Conservation (phyloP, 37 sponge, comb jelly and placozoan species). For the Spongilla lacustris region DNA sequence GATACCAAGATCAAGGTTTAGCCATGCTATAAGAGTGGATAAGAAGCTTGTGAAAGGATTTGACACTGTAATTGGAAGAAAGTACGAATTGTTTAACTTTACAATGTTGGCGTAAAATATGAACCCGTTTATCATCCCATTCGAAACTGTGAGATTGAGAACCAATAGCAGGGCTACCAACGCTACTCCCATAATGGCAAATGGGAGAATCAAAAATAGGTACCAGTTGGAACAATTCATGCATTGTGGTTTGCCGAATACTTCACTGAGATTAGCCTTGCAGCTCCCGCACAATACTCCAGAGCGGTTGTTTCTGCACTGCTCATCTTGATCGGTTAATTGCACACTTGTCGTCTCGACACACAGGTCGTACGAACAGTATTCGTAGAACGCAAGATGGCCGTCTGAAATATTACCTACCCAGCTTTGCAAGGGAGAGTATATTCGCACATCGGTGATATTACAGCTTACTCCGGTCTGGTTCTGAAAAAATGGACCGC, state of each 20-base stretch:
- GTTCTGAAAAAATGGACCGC: neutral
- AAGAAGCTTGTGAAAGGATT: neutral
- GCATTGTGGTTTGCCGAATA: constrained; percentile 3
- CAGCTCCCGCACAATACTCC: constrained; percentile 4
- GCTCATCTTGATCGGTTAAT: neutral
- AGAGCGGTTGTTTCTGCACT: neutral
- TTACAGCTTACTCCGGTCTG: neutral
- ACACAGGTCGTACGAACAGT: neutral
- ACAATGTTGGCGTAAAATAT: constrained; percentile 8
- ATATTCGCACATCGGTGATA: neutral
- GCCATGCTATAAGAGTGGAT: neutral
- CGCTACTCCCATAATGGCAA: neutral
- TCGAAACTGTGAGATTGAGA: constrained; percentile 10
- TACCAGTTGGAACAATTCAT: neutral
- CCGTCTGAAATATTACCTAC: neutral
- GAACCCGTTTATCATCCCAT: constrained; percentile 10
- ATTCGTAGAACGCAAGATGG: neutral
- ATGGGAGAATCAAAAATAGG: neutral
- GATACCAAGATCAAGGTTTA: constrained; percentile 21
- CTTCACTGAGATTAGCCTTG: neutral
- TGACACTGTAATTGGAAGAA: neutral
- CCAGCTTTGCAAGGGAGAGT: neutral
- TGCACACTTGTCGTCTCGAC: neutral
- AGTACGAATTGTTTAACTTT: neutral
- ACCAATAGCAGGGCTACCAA: neutral